phyloP scores from a whole-genome alignment of 2,888 invertebrate species.

The Hypercompe scribonia region DNA sequence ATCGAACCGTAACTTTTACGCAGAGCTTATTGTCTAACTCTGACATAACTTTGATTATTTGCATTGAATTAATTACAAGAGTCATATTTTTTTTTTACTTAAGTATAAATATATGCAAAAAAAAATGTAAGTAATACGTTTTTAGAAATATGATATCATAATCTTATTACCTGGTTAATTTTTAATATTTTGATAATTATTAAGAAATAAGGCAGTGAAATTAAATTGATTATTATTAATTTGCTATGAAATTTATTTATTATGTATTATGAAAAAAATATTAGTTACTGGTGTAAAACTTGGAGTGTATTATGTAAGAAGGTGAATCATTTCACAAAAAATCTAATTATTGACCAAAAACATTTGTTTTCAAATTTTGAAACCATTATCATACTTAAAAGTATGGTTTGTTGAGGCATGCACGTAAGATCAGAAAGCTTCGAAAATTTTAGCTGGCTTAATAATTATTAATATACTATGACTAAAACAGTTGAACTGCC shows the following conservation, averaged over 20 bases:
- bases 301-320: neutral
- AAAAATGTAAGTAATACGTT: too few relatives aligned
- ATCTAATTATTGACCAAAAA: too few relatives aligned
- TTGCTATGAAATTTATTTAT: too few relatives aligned
- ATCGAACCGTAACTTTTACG: neutral
- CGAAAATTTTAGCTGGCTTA: neutral
- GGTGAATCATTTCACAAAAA: neutral
- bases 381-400: too few relatives aligned
- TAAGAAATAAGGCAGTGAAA: too few relatives aligned
- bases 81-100: neutral
- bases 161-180: too few relatives aligned
- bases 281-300: neutral
- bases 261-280: too few relatives aligned
- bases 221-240: too few relatives aligned
- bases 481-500: constrained; percentile 7
- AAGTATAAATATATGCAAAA: too few relatives aligned
- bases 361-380: neutral
- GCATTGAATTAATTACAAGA: neutral
- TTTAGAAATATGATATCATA: too few relatives aligned
- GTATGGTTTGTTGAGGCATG: neutral
- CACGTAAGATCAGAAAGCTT: neutral
- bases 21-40: neutral
- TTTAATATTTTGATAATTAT: neutral
- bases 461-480: neutral
- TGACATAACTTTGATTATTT: neutral